These are phyloP conservation scores for Rhinoraja longicauda DNA, from an alignment of 2,797 vertebrate genomes.

Conservation along the genomic window DNA sequence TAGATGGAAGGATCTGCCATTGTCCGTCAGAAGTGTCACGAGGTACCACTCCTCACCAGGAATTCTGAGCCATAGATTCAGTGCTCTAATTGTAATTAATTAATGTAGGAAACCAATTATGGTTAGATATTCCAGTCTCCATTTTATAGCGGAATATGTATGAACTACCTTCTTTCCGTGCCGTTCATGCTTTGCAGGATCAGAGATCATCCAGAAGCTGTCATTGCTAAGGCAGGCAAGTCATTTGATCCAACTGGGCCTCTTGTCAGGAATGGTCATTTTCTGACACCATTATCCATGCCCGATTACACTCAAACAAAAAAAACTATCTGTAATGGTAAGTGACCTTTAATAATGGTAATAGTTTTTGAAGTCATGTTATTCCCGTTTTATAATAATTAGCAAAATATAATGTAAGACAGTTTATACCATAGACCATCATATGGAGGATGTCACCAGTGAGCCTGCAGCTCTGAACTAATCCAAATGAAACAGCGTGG, in stretches of 20 bases:
- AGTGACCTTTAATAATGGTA: neutral
- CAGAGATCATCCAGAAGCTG: neutral
- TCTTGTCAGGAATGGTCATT: constrained; percentile 6
- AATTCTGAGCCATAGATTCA: neutral
- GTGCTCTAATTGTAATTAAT: neutral
- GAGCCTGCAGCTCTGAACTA: neutral
- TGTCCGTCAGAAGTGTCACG: neutral
- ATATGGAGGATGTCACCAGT: constrained; percentile 3
- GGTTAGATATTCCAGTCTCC: neutral
- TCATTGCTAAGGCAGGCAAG: neutral
- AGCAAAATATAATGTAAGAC: neutral
- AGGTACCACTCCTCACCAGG: neutral
- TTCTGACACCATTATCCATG: neutral
- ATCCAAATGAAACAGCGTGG: constrained; percentile 12
- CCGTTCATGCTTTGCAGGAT: neutral
- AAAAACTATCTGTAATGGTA: neutral
- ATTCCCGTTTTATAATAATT: neutral
- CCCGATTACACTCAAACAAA: neutral
- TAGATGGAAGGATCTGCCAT: neutral
- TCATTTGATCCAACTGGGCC: neutral
- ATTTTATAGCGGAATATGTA: neutral
- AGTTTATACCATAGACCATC: neutral
- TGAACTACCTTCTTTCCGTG: neutral
- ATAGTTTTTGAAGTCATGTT: neutral
- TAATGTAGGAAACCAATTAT: neutral